Percentiles rank a stretch among this genome's conserved stretches.
Conservation (phyloP, 2,113 vertebrate species). For the Ophthalmolycus amberensis region DNA sequence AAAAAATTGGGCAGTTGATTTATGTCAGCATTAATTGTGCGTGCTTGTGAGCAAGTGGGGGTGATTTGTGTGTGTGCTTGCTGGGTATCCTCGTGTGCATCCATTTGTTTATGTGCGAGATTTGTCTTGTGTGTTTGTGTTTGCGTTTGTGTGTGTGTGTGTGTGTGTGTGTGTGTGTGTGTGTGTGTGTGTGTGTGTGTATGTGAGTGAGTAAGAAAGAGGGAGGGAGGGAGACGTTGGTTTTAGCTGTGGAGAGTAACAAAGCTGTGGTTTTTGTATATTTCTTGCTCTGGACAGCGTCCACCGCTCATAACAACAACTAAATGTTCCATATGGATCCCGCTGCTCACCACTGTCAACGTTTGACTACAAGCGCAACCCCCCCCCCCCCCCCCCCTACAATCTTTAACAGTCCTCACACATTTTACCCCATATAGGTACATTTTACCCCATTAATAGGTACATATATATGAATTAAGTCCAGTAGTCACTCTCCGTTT, state of each 20-base stretch:
- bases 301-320: slow-evolving; percentile 73
- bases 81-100: slow-evolving; percentile 67
- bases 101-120: slow-evolving; percentile 57
- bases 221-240: slow-evolving; percentile 32
- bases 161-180: slow-evolving; percentile 26
- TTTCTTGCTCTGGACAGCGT: slow-evolving; percentile 70
- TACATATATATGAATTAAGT: neutral
- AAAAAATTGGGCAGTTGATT: slow-evolving; percentile 71
- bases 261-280: slow-evolving; percentile 61
- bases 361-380: slow-evolving; percentile 47
- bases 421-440: too few species aligned
- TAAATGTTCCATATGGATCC: slow-evolving; percentile 75
- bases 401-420: neutral
- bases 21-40: slow-evolving; percentile 71
- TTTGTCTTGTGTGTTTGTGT: slow-evolving; percentile 36
- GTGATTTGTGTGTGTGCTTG: slow-evolving; percentile 30
- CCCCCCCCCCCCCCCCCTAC: neutral
- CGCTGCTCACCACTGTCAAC: slow-evolving; percentile 59
- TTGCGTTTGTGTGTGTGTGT: slow-evolving; percentile 28
- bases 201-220: neutral
- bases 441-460: too few species aligned
- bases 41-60: slow-evolving; percentile 39
- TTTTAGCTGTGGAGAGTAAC: slow-evolving; percentile 56
- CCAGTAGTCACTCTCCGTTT: neutral
- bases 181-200: neutral